Conservation (phyloP, 2,888 invertebrate species). For the Cantharis rufa region DNA sequence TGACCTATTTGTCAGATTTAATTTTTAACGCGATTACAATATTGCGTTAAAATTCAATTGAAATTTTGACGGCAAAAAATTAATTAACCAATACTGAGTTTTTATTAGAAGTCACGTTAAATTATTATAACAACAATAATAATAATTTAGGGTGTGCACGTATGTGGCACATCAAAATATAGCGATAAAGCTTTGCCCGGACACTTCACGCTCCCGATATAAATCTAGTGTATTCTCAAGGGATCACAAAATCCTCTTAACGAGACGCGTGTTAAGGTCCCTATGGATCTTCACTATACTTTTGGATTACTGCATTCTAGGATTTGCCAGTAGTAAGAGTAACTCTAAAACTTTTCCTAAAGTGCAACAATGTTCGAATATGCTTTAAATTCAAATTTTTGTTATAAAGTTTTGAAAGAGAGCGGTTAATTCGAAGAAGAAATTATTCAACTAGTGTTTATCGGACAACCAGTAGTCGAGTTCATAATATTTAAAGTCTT, state of each 20-base stretch:
- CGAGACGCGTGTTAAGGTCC: conserved; percentile 46
- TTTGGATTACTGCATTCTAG: conserved; percentile 38
- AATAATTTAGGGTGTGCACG: conserved; percentile 35
- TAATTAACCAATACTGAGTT: background rate
- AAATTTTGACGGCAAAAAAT: background rate
- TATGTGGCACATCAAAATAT: conserved; percentile 50
- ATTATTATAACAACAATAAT: conserved; percentile 10
- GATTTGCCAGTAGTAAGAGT: conserved; percentile 11
- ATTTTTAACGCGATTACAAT: background rate
- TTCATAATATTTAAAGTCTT: background rate
- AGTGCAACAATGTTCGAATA: background rate
- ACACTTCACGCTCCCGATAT: conserved; percentile 53
- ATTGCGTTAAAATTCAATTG: background rate
- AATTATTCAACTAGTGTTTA: background rate
- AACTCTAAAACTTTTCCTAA: background rate
- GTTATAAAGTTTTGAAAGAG: background rate
- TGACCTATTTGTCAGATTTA: conserved; percentile 17
- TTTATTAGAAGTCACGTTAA: background rate
- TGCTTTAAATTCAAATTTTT: background rate
- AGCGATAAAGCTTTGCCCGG: conserved; percentile 51
- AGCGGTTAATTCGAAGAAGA: background rate
- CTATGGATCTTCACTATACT: conserved; percentile 48
- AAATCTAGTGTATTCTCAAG: conserved; percentile 51
- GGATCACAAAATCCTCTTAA: conserved; percentile 52
- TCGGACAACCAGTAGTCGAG: background rate